Evolutionary conservation across 2,113 vertebrate genomes (phyloP).

Genomic region (Polypterus senegalus): DNA sequence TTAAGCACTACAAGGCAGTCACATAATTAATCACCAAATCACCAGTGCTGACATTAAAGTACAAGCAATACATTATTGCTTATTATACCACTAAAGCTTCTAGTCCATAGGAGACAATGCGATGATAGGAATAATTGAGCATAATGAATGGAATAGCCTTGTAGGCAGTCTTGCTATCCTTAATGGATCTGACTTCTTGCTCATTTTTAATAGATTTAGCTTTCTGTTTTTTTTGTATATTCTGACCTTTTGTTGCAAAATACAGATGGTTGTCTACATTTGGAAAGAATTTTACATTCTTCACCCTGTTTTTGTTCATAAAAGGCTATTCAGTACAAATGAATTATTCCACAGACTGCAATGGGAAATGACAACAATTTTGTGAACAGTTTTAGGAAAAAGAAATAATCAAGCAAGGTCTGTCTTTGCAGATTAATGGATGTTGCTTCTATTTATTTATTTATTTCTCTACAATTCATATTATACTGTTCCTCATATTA

Average conservation of each 20-base stretch:
- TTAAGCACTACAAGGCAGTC: constrained; percentile 50
- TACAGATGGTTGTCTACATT: neutral
- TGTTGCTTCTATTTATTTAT: no score
- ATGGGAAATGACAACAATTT: no score
- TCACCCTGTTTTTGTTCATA: no score
- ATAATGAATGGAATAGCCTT: constrained; percentile 13
- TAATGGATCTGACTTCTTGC: constrained; percentile 8
- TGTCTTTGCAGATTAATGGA: no score
- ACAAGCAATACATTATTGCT: constrained; percentile 48
- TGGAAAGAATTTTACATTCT: no score
- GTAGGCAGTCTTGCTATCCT: constrained; percentile 4
- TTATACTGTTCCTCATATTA: no score
- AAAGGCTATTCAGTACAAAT: no score
- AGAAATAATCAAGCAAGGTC: no score
- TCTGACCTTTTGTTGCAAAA: constrained; percentile 2
- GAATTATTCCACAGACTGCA: no score
- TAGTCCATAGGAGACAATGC: constrained; percentile 18
- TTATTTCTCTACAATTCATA: no score
- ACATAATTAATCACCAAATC: constrained; percentile 77
- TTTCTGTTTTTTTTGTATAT: neutral
- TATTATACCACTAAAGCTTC: constrained; percentile 44
- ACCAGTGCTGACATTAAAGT: constrained; percentile 55
- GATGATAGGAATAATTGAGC: constrained; percentile 22
- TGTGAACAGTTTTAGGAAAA: no score
- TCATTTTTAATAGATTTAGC: constrained; percentile 6